Evolutionary conservation across 2,113 vertebrate species (phyloP).

Genomic region (Scartelaos histophorus): DNA sequence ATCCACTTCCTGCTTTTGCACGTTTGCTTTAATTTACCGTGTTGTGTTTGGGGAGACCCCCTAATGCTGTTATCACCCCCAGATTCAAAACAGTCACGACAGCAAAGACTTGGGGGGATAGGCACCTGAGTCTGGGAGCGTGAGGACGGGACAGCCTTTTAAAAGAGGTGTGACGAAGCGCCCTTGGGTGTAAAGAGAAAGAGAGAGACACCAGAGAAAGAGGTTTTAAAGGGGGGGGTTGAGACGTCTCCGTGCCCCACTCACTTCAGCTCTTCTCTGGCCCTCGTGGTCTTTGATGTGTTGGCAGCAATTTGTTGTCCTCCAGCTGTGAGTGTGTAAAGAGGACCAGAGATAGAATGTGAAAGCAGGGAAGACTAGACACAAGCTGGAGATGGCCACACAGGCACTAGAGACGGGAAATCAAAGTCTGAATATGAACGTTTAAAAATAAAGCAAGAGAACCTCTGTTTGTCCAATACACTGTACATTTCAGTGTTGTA

Average conservation of each 20-base stretch:
- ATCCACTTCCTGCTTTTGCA: neutral
- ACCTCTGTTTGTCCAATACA: too few relatives aligned
- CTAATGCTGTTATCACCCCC: conserved; percentile 20
- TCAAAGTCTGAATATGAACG: neutral
- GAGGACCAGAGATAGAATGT: conserved; percentile 23
- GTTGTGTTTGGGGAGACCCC: conserved; percentile 17
- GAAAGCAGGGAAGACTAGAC: conserved; percentile 16
- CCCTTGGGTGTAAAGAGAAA: conserved; percentile 11
- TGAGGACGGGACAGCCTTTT: conserved; percentile 18
- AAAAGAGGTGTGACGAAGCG: conserved; percentile 51
- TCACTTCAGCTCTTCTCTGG: neutral
- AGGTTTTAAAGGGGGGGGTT: neutral
- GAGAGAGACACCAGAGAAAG: conserved; percentile 5
- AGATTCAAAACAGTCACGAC: conserved; percentile 14
- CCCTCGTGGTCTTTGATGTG: conserved; percentile 57
- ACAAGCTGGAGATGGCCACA: conserved; percentile 36
- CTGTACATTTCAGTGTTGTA: too few relatives aligned
- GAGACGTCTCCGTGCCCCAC: neutral
- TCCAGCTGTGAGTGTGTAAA: conserved; percentile 59
- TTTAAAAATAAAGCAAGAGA: too few relatives aligned
- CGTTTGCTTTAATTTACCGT: neutral
- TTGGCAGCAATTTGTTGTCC: conserved; percentile 58
- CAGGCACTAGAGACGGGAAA: conserved; percentile 18
- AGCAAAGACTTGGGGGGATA: neutral
- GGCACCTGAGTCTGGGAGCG: conserved; percentile 24